Evolutionary conservation across 2,888 invertebrate species (phyloP), one percentile per base, ranked within the genome.

Genomic region (Keiferia lycopersicella): DNA sequence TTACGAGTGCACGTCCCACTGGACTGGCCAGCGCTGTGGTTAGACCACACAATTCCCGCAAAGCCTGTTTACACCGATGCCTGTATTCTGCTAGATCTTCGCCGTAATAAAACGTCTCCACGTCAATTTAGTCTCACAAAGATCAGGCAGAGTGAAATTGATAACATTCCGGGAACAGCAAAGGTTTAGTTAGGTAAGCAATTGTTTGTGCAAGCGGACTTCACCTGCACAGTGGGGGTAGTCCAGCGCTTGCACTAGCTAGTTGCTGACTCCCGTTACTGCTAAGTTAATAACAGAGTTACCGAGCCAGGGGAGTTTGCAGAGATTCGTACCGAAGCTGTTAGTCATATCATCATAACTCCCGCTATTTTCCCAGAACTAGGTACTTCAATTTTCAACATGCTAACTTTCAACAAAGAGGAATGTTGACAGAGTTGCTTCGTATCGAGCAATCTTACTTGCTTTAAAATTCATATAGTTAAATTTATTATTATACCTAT

Each of bases 211-310:
- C 61, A 61, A 61, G 48, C 48, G 61, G 50, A 61, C 61, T n/a
- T 50, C 12, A 71, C 75, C 73, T 73, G 75, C 72, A 75, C 72
- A 72, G 74, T 73, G 65, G 74, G 71, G 70, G 71, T 18, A 18
- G 22, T 22, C 51, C 12, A 22, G 14, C 14, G 22, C 70, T 73
- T 74, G 75, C 77, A 76, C 78, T 72, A 51, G 74, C 76, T 69
- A 75, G 75, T 79, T 75, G 74, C 75, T 67, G 74, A 75, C 74
- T 76, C 74, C 77, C 78, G 80, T 82, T 82, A 78, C 78, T 75
- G 76, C 82, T 81, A 81, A 84, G 84, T 80, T 83, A 86, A 86
- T 86, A 86, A 82, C 80, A 75, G 77, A 81, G 77, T 79, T 78
- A 76, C 76, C 66, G 66, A 73, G 73, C 71, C 70, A 71, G 62